A percentile compares a stretch with the other conserved stretches of the same genome.
These are phyloP conservation scores for Myopa testacea DNA, from an alignment of 2,888 invertebrate species.

Conservation along the genomic window DNA sequence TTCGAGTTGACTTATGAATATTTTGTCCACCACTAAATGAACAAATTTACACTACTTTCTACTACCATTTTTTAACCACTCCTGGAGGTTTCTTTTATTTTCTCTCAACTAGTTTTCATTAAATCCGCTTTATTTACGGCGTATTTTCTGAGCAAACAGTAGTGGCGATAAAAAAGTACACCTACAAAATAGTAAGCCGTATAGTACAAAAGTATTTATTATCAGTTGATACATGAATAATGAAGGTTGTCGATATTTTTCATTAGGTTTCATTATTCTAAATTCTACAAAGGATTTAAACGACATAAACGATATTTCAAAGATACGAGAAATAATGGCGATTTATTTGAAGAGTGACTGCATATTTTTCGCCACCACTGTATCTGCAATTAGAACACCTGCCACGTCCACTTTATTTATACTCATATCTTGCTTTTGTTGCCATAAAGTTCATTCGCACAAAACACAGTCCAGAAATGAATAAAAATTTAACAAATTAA, in stretches of 20 bases:
- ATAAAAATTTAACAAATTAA: slow-evolving; percentile 32
- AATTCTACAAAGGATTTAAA: too few species aligned
- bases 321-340: too few species aligned
- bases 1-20: slow-evolving; percentile 32
- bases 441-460: background rate
- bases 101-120: background rate
- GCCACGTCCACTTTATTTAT: background rate
- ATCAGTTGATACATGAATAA: too few species aligned
- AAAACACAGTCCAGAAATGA: background rate
- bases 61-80: background rate
- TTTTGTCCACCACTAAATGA: slow-evolving; percentile 12
- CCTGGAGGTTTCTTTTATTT: background rate
- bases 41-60: slow-evolving; percentile 6
- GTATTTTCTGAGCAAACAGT: background rate
- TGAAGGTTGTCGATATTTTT: too few species aligned
- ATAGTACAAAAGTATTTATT: too few species aligned
- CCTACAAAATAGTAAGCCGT: too few species aligned
- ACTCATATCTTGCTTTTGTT: background rate
- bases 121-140: background rate
- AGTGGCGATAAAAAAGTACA: background rate
- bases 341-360: too few species aligned
- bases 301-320: too few species aligned
- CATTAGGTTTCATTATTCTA: too few species aligned
- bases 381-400: slow-evolving; percentile 20
- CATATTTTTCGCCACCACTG: slow-evolving; percentile 11